Evolutionary conservation across 2,888 invertebrate genomes (phyloP).

Genomic region (Rhagium mordax): DNA sequence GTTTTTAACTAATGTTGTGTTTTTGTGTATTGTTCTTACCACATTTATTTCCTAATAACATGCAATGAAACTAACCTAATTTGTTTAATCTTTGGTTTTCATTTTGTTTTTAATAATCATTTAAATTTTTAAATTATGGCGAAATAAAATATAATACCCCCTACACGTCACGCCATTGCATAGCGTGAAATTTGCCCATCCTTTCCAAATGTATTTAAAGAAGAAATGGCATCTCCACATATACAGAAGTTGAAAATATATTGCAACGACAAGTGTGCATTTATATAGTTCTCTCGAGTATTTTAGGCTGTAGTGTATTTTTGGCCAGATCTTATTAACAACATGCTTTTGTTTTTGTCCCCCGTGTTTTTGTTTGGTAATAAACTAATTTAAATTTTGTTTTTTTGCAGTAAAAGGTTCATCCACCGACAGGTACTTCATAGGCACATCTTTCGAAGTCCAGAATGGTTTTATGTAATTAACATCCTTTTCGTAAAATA

Average conservation of each 20-base stretch:
- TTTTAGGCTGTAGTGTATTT: background rate
- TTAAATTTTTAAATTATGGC: background rate
- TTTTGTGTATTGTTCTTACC: too few species aligned
- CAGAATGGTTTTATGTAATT: constrained; percentile 36
- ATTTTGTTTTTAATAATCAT: background rate
- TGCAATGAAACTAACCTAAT: background rate
- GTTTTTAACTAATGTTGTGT: too few species aligned
- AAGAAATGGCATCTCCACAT: too few species aligned
- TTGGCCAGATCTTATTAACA: background rate
- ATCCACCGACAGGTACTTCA: background rate
- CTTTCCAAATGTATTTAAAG: too few species aligned
- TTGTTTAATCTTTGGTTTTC: background rate
- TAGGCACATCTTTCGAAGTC: constrained; percentile 13
- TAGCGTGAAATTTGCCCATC: too few species aligned
- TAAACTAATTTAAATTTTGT: background rate
- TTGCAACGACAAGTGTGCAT: background rate
- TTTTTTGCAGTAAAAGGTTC: constrained; percentile 17
- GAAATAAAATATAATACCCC: too few species aligned
- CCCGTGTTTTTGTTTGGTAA: background rate
- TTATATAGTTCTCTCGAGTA: background rate
- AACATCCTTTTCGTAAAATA: constrained; percentile 45
- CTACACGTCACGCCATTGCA: too few species aligned
- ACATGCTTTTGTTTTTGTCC: background rate
- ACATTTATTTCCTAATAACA: too few species aligned
- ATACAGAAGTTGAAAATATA: too few species aligned